Evolutionary conservation across 2,888 invertebrate genomes (phyloP), one percentile per base, ranked within the genome.

Genomic region (Dicranocentrus wangi): DNA sequence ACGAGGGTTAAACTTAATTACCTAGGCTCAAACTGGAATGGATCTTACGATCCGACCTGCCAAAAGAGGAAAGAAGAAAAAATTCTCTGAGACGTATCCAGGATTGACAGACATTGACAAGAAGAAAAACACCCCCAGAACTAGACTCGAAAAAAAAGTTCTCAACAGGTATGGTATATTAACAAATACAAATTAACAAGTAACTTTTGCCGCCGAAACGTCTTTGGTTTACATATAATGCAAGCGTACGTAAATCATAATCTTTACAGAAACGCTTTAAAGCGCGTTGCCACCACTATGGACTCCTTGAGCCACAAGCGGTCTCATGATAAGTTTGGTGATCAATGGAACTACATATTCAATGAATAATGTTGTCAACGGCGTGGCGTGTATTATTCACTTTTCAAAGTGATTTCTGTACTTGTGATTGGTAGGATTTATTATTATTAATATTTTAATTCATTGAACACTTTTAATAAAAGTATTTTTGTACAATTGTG

Each of bases 341-440:
- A 90, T 84, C 90, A 90, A 86, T 91, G 90, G 87, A 89, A 90
- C 86, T 91, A 91, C 82, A n/a, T n/a, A 39, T 39, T 79, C 87
- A 1, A 83, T 86, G 78, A 81, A 82, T 47, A 42, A 68, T 47
- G 69, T n/a, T n/a, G n/a, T n/a, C n/a, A n/a, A n/a, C n/a, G n/a
- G n/a, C n/a, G n/a, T n/a, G n/a, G n/a, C n/a, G n/a, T n/a, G n/a
- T n/a, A n/a, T n/a, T n/a, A n/a, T n/a, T n/a, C n/a, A n/a, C n/a
- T n/a, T n/a, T n/a, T n/a, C n/a, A n/a, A n/a, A n/a, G n/a, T n/a
- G n/a, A n/a, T n/a, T n/a, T n/a, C n/a, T n/a, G n/a, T n/a, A n/a
- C n/a, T n/a, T n/a, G n/a, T n/a, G n/a, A n/a, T n/a, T n/a, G n/a
- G n/a, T n/a, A n/a, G n/a, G n/a, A n/a, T n/a, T n/a, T n/a, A n/a